Evolutionary conservation across 2,797 vertebrate species (phyloP).

Genomic region (Ambastaia sidthimunki): DNA sequence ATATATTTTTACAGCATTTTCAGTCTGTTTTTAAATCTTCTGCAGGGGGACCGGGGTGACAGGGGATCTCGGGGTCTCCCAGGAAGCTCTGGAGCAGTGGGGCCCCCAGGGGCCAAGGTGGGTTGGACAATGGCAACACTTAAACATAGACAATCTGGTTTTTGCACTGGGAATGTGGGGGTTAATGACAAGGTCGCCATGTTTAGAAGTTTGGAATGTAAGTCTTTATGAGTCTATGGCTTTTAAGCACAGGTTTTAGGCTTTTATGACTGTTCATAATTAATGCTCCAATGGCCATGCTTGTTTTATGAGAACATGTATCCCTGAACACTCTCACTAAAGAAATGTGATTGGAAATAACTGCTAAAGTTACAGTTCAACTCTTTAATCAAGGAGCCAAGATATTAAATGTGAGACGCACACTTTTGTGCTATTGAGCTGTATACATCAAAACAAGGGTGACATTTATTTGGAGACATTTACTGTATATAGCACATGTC

Average conservation of each 20-base stretch:
- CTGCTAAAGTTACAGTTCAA: neutral
- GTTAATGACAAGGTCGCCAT: constrained; percentile 28
- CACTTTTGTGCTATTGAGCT: neutral
- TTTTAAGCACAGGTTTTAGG: neutral
- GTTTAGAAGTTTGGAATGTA: constrained; percentile 12
- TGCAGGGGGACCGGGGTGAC: constrained; percentile 84
- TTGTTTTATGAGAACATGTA: neutral
- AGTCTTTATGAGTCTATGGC: neutral
- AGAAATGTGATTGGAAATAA: no score
- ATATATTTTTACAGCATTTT: no score
- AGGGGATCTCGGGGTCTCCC: constrained; percentile 79
- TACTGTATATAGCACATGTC: no score
- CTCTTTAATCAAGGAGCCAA: neutral
- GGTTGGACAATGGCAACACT: constrained; percentile 25
- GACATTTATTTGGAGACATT: neutral
- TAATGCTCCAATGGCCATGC: neutral
- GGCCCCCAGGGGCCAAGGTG: constrained; percentile 85
- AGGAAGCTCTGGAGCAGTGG: constrained; percentile 75
- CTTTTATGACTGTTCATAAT: constrained; percentile 2
- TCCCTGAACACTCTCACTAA: neutral
- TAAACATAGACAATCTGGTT: neutral
- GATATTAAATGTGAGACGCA: neutral
- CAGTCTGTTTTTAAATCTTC: constrained; percentile 32
- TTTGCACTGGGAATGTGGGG: constrained; percentile 20
- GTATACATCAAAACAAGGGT: neutral